Evolutionary conservation across 2,888 invertebrate genomes (phyloP), one percentile per base, ranked within the genome.

Genomic region (Drosophila lacicola): DNA sequence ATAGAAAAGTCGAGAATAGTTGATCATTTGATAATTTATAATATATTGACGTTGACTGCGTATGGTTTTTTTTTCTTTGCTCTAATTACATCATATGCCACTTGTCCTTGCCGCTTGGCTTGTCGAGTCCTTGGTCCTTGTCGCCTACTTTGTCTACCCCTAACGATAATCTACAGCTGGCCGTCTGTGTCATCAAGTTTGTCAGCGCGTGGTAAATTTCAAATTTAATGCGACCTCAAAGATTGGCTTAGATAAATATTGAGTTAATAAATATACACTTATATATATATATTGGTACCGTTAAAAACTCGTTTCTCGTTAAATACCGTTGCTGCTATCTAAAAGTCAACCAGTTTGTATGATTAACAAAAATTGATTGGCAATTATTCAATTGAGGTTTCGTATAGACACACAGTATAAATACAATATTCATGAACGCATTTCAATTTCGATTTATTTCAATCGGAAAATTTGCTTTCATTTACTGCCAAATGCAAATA

Each of bases 21-120:
- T 70, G 19, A 17, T 49, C 33, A 39, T 41, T 47, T 53, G 45
- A 39, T 74, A 41, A 37, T 47, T 47, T 44, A 44, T 49, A 25
- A 45, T 42, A 36, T 45, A 36, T 45, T 61, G n/a, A 42, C 41
- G 29, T 47, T n/a, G 11, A 73, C 45, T 57, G 49, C 21, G 13
- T 37, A 33, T 3, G 11, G 37, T 69, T 47, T 29, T 45, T 54
- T 34, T 29, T 29, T 34, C 41, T 33, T 45, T 17, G 44, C 25
- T 41, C 44, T 74, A 76, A 74, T 79, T 70, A 50, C 65, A 74
- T 70, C 70, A 74, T 49, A 53, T 39, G 53, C n/a, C 49, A 60
- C 56, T 69, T 78, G 58, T 57, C 62, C 76, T 64, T 62, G 60
- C n/a, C 33, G 17, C 68, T 49, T 54, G 56, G 41, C 37, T 73